phyloP scores from a whole-genome alignment of 2,888 invertebrate species.

The Bombyx huttoni region DNA sequence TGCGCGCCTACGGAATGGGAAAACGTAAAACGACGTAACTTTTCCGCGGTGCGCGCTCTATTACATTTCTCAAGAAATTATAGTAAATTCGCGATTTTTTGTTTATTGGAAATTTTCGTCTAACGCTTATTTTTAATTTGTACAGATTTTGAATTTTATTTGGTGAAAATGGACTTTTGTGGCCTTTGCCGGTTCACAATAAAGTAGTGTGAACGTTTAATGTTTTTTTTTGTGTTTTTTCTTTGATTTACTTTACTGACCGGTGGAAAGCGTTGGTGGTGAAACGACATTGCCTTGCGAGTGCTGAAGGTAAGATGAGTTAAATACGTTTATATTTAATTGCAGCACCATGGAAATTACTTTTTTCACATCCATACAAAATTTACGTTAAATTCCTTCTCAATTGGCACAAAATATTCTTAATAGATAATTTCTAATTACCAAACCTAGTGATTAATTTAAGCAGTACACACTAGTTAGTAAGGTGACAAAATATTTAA shows the following conservation, averaged over 20 bases:
- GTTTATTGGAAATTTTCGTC: conserved; percentile 9
- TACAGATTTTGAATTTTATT: conserved; percentile 44
- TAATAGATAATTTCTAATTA: no score
- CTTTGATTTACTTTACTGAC: conserved; percentile 55
- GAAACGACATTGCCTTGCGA: conserved; percentile 66
- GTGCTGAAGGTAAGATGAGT: conserved; percentile 51
- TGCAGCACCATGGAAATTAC: no score
- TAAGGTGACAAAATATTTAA: no score
- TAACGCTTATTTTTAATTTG: conserved; percentile 37
- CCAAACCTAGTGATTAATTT: no score
- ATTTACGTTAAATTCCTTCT: no score
- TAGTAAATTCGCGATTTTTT: background rate
- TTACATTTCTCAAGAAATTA: background rate
- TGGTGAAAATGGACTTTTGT: conserved; percentile 45
- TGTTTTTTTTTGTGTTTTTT: conserved; percentile 48
- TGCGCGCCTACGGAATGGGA: conserved; percentile 48
- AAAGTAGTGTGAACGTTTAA: conserved; percentile 44
- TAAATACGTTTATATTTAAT: no score
- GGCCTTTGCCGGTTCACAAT: conserved; percentile 42
- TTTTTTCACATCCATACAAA: no score
- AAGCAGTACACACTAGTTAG: no score
- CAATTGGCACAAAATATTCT: no score
- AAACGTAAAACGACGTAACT: conserved; percentile 54
- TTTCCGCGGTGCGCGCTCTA: conserved; percentile 47
- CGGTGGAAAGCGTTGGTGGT: conserved; percentile 55